Percentiles rank a stretch among this genome's conserved stretches.
Evolutionary conservation across 2,888 invertebrate species (phyloP).

Genomic region (Epinotia ramella): DNA sequence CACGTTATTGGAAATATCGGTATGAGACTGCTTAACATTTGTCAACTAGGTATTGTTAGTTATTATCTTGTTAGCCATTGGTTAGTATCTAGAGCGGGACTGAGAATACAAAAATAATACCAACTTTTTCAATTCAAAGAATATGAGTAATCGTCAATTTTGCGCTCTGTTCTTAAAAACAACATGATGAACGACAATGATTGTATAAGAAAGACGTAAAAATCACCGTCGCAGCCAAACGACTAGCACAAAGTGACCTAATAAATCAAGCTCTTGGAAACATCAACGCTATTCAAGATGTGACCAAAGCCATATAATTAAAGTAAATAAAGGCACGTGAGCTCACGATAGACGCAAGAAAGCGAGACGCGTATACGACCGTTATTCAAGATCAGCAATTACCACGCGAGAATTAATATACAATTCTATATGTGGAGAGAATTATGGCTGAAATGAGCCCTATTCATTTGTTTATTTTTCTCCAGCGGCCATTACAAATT

Average conservation of each 20-base stretch:
- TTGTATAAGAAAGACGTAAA: constrained; percentile 3
- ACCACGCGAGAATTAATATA: constrained; percentile 58
- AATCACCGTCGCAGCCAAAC: constrained; percentile 13
- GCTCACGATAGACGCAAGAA: constrained; percentile 64
- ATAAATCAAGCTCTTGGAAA: constrained; percentile 24
- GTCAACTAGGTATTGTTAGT: neutral
- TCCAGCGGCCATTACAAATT: neutral
- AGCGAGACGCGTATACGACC: constrained; percentile 66
- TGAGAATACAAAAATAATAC: neutral
- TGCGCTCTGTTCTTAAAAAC: constrained; percentile 8
- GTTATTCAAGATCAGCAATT: constrained; percentile 50
- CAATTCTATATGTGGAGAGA: constrained; percentile 27
- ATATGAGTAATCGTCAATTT: neutral
- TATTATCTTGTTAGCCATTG: neutral
- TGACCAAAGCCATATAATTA: constrained; percentile 33
- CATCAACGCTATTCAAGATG: constrained; percentile 32
- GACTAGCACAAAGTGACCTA: constrained; percentile 11
- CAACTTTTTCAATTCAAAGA: constrained; percentile 10
- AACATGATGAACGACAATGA: constrained; percentile 21
- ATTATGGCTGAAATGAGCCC: constrained; percentile 10
- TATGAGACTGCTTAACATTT: neutral
- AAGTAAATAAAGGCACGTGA: constrained; percentile 47
- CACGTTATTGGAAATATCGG: neutral
- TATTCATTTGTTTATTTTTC: constrained; percentile 13
- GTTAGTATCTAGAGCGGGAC: neutral